phyloP scores from a whole-genome alignment of 2,113 vertebrate genomes.

The Macrotus californicus region DNA sequence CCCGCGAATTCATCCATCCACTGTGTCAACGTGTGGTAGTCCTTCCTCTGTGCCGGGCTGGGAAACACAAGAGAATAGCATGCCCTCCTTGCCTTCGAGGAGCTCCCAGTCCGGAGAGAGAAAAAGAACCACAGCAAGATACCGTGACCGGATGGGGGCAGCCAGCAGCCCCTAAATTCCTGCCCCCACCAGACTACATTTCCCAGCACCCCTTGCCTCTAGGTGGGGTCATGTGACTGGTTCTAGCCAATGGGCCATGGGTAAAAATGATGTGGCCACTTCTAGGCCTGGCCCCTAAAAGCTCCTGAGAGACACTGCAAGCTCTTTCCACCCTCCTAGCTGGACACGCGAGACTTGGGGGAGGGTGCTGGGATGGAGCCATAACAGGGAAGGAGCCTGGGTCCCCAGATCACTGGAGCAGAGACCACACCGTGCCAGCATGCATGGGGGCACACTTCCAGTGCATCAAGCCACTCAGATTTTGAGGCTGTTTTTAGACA shows the following conservation, averaged over 20 bases:
- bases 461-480: neutral
- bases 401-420: neutral
- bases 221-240: neutral
- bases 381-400: neutral
- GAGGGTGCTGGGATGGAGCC: neutral
- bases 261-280: neutral
- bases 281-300: neutral
- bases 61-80: neutral
- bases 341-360: neutral
- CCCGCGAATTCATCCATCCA: neutral
- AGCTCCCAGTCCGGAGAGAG: neutral
- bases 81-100: neutral
- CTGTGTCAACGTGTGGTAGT: neutral
- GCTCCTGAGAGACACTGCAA: neutral
- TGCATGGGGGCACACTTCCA: neutral
- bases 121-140: no score
- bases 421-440: fast-evolving
- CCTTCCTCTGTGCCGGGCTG: neutral
- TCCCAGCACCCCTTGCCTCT: neutral
- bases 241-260: neutral
- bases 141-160: neutral
- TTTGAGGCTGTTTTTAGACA: neutral
- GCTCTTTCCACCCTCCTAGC: neutral
- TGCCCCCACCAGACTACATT: neutral
- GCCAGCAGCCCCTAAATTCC: neutral